These are phyloP conservation scores for Eupithecia dodoneata DNA, from an alignment of 2,888 invertebrate species.

Conservation along the genomic window DNA sequence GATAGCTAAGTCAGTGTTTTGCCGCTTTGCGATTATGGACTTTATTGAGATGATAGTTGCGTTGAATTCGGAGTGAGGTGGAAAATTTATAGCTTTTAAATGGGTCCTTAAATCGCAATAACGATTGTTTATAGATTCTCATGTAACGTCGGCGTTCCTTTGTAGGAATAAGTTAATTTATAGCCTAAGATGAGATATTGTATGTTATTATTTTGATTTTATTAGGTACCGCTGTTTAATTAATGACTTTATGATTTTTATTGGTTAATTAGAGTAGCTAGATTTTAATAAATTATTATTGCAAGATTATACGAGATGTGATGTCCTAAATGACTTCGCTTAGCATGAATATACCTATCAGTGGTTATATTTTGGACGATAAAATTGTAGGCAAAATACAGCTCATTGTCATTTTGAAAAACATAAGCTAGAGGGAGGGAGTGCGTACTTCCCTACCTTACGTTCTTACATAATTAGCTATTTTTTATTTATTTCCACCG, in stretches of 20 bases:
- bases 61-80: constrained; percentile 46
- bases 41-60: constrained; percentile 48
- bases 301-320: background rate
- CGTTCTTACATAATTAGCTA: too few species aligned
- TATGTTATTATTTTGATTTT: constrained; percentile 56
- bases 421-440: too few species aligned
- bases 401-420: too few species aligned
- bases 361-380: background rate
- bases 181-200: constrained; percentile 53
- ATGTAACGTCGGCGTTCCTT: constrained; percentile 63
- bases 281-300: background rate
- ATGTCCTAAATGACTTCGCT: background rate
- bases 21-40: constrained; percentile 51
- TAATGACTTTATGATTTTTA: constrained; percentile 19
- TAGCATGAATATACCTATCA: background rate
- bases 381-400: too few species aligned
- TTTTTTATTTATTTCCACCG: too few species aligned
- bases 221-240: constrained; percentile 51
- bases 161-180: constrained; percentile 68
- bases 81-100: constrained; percentile 81
- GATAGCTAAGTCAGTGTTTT: constrained; percentile 63
- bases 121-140: constrained; percentile 80
- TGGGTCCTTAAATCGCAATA: constrained; percentile 83
- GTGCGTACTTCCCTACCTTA: too few species aligned
- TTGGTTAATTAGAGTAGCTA: background rate